Evolutionary conservation across 2,888 invertebrate species (phyloP).

Genomic region (Boloria euphrosyne): DNA sequence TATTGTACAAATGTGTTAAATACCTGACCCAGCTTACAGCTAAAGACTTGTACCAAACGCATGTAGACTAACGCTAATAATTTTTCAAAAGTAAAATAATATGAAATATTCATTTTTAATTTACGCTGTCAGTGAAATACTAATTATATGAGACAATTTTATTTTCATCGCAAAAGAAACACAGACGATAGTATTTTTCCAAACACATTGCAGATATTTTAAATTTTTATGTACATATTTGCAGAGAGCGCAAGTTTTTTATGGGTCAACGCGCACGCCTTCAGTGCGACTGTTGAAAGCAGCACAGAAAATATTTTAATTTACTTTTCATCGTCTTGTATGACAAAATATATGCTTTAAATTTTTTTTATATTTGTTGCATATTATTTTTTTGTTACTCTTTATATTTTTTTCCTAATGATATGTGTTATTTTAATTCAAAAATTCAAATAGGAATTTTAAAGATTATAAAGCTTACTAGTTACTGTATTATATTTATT

Average conservation of each 20-base stretch:
- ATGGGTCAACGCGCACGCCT: conserved; percentile 58
- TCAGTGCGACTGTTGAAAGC: conserved; percentile 51
- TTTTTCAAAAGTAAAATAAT: background rate
- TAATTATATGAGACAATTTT: conserved; percentile 5
- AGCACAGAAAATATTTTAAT: conserved; percentile 56
- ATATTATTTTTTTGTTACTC: conserved; percentile 20
- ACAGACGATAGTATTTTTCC: conserved; percentile 3
- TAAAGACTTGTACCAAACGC: background rate
- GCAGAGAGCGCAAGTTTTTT: conserved; percentile 54
- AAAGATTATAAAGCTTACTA: background rate
- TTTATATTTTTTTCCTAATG: conserved; percentile 4
- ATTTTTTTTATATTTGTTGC: conserved; percentile 14
- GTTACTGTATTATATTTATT: background rate
- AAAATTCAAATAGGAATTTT: background rate
- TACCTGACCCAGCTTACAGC: no score
- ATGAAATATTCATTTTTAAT: background rate
- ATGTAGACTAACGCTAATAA: background rate
- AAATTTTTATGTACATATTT: conserved; percentile 52
- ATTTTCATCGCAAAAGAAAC: conserved; percentile 10
- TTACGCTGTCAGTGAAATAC: conserved; percentile 10
- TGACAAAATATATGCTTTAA: conserved; percentile 30
- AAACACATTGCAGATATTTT: conserved; percentile 51
- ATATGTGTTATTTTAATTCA: conserved; percentile 10
- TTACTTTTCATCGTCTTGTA: conserved; percentile 44
- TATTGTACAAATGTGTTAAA: no score